These are phyloP conservation scores for Heliconius himera DNA, from an alignment of 1,140 invertebrate species.

Conservation along the genomic window DNA sequence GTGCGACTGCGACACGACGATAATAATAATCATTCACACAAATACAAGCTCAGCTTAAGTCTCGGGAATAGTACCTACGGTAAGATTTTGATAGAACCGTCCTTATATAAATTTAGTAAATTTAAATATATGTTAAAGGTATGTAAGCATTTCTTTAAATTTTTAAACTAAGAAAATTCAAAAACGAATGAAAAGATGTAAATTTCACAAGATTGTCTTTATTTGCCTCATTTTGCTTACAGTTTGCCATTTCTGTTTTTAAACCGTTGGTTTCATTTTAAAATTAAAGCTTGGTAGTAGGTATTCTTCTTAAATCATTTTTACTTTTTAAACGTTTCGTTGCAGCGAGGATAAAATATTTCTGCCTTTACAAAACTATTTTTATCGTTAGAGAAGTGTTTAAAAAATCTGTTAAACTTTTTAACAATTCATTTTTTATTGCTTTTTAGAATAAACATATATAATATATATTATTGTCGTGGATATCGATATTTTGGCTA, in stretches of 20 bases:
- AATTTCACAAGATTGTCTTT: background rate
- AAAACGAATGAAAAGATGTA: background rate
- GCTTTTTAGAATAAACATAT: background rate
- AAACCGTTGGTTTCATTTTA: constrained; percentile 1
- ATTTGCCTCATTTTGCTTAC: constrained; percentile 9
- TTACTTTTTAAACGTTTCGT: constrained; percentile 8
- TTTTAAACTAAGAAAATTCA: background rate
- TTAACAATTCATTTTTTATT: background rate
- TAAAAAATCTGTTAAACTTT: background rate
- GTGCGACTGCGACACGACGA: too few species aligned
- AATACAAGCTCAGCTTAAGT: too few species aligned
- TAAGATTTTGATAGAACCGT: too few species aligned
- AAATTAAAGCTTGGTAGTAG: background rate
- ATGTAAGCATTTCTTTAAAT: background rate
- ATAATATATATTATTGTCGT: background rate
- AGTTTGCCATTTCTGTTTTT: constrained; percentile 13
- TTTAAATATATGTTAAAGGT: background rate
- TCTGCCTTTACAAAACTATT: background rate
- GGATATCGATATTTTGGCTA: too few species aligned
- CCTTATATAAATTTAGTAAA: background rate
- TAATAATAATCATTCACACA: too few species aligned
- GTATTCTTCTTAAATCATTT: constrained; percentile 6
- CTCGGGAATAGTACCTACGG: too few species aligned
- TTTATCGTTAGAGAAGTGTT: constrained; percentile 1
- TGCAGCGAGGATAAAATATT: constrained; percentile 9